Evolutionary conservation across 2,797 vertebrate genomes (phyloP).

Genomic region (Gambusia yucatana): DNA sequence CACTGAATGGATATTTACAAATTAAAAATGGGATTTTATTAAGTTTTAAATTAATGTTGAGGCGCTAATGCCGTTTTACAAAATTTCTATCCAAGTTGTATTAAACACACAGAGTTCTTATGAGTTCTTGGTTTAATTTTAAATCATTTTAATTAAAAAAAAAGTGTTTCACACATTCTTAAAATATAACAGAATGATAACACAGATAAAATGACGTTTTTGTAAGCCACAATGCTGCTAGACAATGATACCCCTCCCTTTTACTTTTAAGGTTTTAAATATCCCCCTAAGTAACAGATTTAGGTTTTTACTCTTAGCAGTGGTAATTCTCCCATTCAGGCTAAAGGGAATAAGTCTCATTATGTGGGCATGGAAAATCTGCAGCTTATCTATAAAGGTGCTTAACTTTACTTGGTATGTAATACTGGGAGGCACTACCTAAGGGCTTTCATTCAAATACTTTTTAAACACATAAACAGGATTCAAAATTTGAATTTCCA

Average conservation of each 20-base stretch:
- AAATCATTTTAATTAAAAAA: not conserved
- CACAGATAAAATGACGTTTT: conserved; percentile 55
- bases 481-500: conserved; percentile 18
- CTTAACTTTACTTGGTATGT: conserved; percentile 80
- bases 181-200: conserved; percentile 54
- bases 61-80: conserved; percentile 32
- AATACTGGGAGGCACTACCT: conserved; percentile 77
- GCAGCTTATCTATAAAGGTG: conserved; percentile 80
- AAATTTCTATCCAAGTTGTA: conserved; percentile 32
- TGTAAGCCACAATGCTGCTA: conserved; percentile 60
- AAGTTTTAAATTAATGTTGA: conserved; percentile 46
- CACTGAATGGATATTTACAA: conserved; percentile 54
- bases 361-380: conserved; percentile 60
- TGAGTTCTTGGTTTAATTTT: conserved; percentile 8
- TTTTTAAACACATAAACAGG: conserved; percentile 52
- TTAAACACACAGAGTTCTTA: conserved; percentile 5
- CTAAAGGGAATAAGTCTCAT: conserved; percentile 80
- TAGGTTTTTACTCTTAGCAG: conserved; percentile 66
- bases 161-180: conserved; percentile 22
- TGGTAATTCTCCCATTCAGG: conserved; percentile 77
- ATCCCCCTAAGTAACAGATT: conserved; percentile 75
- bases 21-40: conserved; percentile 65
- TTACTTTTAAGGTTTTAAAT: conserved; percentile 61
- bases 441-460: conserved; percentile 65
- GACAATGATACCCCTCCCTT: conserved; percentile 49